phyloP scores from a whole-genome alignment of 23 tunicate species.

The Trididemnum clinides region DNA sequence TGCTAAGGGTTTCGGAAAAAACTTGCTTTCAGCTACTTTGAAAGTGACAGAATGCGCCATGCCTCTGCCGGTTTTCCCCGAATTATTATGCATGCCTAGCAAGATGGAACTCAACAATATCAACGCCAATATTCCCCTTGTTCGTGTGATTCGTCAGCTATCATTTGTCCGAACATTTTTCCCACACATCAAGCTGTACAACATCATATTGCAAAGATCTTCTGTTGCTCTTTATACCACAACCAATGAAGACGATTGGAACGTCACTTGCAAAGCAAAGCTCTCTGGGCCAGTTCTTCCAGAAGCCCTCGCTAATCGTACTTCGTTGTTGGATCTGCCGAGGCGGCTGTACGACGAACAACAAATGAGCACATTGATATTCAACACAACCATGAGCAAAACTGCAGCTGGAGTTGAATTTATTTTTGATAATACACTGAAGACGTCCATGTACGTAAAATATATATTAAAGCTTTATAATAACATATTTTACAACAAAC shows the following conservation, averaged over 20 bases:
- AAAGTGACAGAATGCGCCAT: not conserved
- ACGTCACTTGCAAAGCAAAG: not conserved
- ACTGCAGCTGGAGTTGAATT: not conserved
- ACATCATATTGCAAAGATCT: not conserved
- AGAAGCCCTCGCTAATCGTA: too few relatives aligned
- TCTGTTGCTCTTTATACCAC: not conserved
- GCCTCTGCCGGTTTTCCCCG: not conserved
- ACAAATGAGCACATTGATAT: not conserved
- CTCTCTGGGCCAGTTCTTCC: not conserved
- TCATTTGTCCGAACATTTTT: not conserved
- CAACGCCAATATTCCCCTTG: slow-evolving; percentile 19
- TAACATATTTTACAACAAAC: too few relatives aligned
- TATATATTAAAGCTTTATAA: too few relatives aligned
- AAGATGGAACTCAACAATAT: not conserved
- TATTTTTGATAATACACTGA: not conserved
- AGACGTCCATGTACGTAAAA: not conserved
- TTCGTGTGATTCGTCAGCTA: not conserved
- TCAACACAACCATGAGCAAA: not conserved
- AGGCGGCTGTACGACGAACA: not conserved
- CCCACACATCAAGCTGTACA: not conserved
- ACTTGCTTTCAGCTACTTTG: not conserved
- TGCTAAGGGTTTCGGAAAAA: not conserved
- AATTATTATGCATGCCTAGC: not conserved
- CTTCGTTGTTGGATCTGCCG: too few relatives aligned
- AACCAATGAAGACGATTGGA: not conserved